Evolutionary conservation across 2,888 invertebrate species (phyloP), one percentile per base, ranked within the genome.

Genomic region (Beris chalybata): DNA sequence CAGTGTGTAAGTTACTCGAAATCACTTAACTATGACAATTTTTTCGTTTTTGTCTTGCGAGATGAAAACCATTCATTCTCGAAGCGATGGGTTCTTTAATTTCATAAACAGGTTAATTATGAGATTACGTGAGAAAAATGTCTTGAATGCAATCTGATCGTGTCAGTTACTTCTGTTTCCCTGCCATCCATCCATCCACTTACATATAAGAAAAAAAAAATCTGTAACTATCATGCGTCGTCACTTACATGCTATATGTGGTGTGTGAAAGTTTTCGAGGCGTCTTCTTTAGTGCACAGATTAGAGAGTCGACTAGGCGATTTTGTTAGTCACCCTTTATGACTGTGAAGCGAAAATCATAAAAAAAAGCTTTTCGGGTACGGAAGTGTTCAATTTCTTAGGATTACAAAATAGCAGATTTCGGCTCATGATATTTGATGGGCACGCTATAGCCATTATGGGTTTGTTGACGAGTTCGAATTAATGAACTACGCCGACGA

Each of bases 21-120:
- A 70, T 70, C 70, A 70, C 70, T 68, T 67, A 68, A 68, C 67
- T 68, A 70, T 68, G 70, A 70, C 70, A 70, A 65, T 65, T 54
- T 47, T 30, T 54, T 38, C 5, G 5, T 38, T 38, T 38, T 38
- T 38, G 9, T 38, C 38, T 15, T 50, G 50, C 7, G 29, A 50
- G 50, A 29, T 22, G 50, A 11, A 9, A 53, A 30, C 52, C 31
- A 29, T 53, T 30, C 53, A 15, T 3, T 61, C 61, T 61, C 50
- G 9, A 38, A 32, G 15, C 38, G 50, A 13, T 68, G 56, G 22
- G 63, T 64, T 69, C 68, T 69, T 38, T 69, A 69, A 69, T 69
- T 69, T 64, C 64, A 58, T 69, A 69, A 69, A 69, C 68, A 66
- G 68, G 68, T 69, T 69, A 69, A 69, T 69, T 69, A 66, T 66